Conservation (phyloP, 35 echinoderm and acorn worm genomes). For the Ophiothrix spiculata region DNA sequence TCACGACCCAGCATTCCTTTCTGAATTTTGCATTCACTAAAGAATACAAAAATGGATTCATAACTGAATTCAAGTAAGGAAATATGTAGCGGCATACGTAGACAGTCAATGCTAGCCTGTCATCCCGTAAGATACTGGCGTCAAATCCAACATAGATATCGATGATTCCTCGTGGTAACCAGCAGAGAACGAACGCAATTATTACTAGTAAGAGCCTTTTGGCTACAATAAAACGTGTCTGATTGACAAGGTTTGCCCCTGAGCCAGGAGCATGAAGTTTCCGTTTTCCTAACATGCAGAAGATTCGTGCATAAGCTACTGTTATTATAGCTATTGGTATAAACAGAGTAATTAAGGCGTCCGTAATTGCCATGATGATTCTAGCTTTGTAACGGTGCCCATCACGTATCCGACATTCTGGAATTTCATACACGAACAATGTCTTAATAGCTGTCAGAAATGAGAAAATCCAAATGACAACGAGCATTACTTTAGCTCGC, state of each 20-base stretch:
- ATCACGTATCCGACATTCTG: conserved; percentile 38
- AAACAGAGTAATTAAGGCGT: conserved; percentile 51
- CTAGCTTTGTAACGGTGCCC: background rate
- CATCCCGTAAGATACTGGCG: background rate
- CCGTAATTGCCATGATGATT: conserved; percentile 46
- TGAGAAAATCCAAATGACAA: conserved; percentile 70
- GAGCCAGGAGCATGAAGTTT: conserved; percentile 44
- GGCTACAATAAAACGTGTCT: conserved; percentile 77
- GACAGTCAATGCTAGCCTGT: background rate
- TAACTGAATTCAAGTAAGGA: conserved; percentile 89
- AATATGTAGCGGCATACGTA: conserved; percentile 68
- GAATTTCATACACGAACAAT: conserved; percentile 39
- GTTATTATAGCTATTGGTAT: conserved; percentile 78
- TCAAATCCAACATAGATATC: conserved; percentile 60
- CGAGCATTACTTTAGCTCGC: conserved; percentile 48
- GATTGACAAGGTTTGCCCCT: conserved; percentile 47
- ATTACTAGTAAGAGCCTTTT: conserved; percentile 93
- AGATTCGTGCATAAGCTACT: conserved; percentile 72
- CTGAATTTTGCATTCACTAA: conserved; percentile 85
- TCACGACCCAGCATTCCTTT: conserved; percentile 50
- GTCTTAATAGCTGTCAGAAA: conserved; percentile 61
- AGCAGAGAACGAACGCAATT: conserved; percentile 74
- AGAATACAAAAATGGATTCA: conserved; percentile 91
- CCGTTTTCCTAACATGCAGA: conserved; percentile 65
- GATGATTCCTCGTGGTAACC: conserved; percentile 78